phyloP scores from a whole-genome alignment of 2,113 vertebrate genomes.

The Climacteris rufus region DNA sequence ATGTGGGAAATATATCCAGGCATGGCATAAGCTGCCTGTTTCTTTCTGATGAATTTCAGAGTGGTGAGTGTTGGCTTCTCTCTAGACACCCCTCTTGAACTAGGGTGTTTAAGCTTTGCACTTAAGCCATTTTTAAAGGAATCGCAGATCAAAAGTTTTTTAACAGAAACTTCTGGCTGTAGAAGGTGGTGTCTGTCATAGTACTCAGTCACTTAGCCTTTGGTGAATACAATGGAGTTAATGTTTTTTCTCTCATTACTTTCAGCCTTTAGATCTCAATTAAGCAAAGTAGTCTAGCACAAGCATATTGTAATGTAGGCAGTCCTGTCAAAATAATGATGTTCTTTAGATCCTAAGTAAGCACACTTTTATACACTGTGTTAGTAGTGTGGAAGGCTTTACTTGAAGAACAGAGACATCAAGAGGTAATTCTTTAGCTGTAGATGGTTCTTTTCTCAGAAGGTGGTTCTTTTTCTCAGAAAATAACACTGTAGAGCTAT shows the following conservation, averaged over 20 bases:
- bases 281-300: not conserved
- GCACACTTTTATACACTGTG: not conserved
- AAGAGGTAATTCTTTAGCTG: not conserved
- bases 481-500: not conserved
- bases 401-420: not conserved
- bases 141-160: not conserved
- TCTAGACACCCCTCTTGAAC: not conserved
- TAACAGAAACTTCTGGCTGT: not conserved
- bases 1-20: not conserved
- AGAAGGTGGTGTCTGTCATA: not conserved
- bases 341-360: not conserved
- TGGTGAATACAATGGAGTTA: fast-evolving
- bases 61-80: not conserved
- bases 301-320: not conserved
- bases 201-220: not conserved
- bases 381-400: not conserved
- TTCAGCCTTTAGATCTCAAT: not conserved
- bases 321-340: not conserved
- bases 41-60: not conserved
- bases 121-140: not conserved
- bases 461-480: too few species aligned
- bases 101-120: not conserved
- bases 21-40: not conserved
- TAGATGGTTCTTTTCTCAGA: not conserved
- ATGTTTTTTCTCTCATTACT: not conserved